A percentile compares a stretch with the other conserved stretches of the same genome.
These are phyloP conservation scores for Carpatolechia fugitivella DNA, from an alignment of 2,888 invertebrate genomes.

Conservation along the genomic window DNA sequence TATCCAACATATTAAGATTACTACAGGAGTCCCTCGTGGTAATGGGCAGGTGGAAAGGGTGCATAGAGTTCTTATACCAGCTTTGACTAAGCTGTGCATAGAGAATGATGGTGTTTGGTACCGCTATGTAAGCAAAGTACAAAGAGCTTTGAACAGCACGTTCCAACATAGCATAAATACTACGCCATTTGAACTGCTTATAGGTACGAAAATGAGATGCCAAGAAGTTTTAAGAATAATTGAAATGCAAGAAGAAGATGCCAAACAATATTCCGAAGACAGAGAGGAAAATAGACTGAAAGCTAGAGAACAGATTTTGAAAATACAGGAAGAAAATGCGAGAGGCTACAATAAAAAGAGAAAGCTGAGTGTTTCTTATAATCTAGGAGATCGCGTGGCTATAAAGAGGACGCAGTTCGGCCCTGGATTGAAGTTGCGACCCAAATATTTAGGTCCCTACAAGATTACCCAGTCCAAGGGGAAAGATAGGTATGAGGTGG, in stretches of 20 bases:
- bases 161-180: slow-evolving; percentile 23
- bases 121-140: slow-evolving; percentile 21
- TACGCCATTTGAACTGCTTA: slow-evolving; percentile 18
- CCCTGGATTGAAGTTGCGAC: slow-evolving; percentile 37
- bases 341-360: slow-evolving; percentile 18
- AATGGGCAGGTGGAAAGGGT: slow-evolving; percentile 40
- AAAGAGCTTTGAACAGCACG: slow-evolving; percentile 28
- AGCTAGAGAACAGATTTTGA: slow-evolving; percentile 21
- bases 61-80: slow-evolving; percentile 19
- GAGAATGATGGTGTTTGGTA: slow-evolving; percentile 19
- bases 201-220: slow-evolving; percentile 11
- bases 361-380: slow-evolving; percentile 14
- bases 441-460: slow-evolving; percentile 39
- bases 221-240: slow-evolving; percentile 13
- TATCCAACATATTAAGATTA: slow-evolving; percentile 37
- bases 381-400: slow-evolving; percentile 30
- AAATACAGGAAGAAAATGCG: slow-evolving; percentile 25
- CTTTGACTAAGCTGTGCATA: slow-evolving; percentile 17
- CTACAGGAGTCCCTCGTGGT: slow-evolving; percentile 38
- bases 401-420: slow-evolving; percentile 46
- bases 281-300: slow-evolving; percentile 31
- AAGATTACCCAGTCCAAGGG: slow-evolving; percentile 27
- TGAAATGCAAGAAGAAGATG: slow-evolving; percentile 32
- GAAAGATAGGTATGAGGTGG: slow-evolving; percentile 35
- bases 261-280: slow-evolving; percentile 26